These are phyloP conservation scores for Drosophila repletoides DNA, from an alignment of 1,140 invertebrate genomes.

Conservation along the genomic window DNA sequence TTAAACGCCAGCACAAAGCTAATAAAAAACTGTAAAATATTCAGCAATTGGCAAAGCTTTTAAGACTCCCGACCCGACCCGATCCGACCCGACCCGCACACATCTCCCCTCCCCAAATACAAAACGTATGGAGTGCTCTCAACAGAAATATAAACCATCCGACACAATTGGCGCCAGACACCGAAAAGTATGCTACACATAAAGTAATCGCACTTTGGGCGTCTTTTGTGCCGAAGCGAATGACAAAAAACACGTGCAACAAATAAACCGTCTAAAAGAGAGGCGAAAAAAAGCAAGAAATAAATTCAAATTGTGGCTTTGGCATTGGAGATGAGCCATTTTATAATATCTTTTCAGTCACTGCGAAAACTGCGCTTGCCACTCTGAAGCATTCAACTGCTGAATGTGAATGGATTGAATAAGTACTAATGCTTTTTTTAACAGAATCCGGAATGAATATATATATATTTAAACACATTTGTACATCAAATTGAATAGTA, in stretches of 20 bases:
- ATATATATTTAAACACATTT: too few species aligned
- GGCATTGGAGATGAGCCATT: background rate
- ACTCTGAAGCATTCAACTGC: too few species aligned
- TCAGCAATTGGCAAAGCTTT: slow-evolving; percentile 75
- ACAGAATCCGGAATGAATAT: too few species aligned
- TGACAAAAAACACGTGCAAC: slow-evolving; percentile 8
- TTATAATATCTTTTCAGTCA: too few species aligned
- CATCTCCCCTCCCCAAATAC: background rate
- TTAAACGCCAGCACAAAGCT: slow-evolving; percentile 68
- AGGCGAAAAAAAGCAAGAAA: background rate
- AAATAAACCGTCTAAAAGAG: slow-evolving; percentile 17
- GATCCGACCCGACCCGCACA: background rate
- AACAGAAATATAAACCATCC: slow-evolving; percentile 1
- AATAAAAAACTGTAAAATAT: slow-evolving; percentile 76
- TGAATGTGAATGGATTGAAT: too few species aligned
- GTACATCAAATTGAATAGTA: too few species aligned
- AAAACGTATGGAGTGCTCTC: slow-evolving; percentile 4
- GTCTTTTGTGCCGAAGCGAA: slow-evolving; percentile 1
- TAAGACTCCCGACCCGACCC: slow-evolving; percentile 42
- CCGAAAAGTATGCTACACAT: slow-evolving; percentile 25
- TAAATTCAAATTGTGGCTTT: background rate
- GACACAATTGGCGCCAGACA: slow-evolving; percentile 20
- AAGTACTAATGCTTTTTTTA: too few species aligned
- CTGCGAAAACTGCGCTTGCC: too few species aligned
- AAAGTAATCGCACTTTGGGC: slow-evolving; percentile 19